Base-by-base conservation (phyloP, 2,113 vertebrate genomes). In the Sturnira hondurensis region DNA sequence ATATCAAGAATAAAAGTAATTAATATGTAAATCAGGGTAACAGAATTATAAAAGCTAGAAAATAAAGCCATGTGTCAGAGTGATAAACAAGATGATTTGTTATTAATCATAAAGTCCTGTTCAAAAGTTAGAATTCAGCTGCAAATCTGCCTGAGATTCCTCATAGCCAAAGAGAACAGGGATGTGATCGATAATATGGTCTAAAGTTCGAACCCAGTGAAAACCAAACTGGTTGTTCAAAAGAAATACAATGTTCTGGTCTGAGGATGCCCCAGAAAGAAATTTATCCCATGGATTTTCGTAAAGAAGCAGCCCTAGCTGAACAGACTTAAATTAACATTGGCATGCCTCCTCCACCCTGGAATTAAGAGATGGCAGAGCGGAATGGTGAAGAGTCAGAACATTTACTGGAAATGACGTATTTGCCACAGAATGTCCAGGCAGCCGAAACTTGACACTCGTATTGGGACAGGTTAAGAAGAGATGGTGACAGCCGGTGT, bases 11-110 rank as follows among this genome's bases (percentile, higher is more conserved):
- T 54, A 81, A 91, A 89, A 73, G 26, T 77, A 89, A 84, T 80
- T 50, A 85, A 50, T 65, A 12, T 88, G 24, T 61, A 93, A 38
- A 47, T 65, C 36, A 88, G 28, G 8, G 2, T 89, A 24, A 91
- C 86, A 84, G 54, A 89, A 86, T 73, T 73, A 9, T 89, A 52
- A 95, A 95, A 36, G 28, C 65, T 52, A 85, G 36, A 77, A 89
- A 94, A 92, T 56, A 76, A 86, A 80, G 19, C 31, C 31, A 33
- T 47, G 4, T 52, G 3, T 89, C 16, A 67, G 45, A 77, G 41
- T 73, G 56, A 77, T 68, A 87, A 83, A 74, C 33, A 94, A 80
- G 73, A 54, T 93, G 20, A 89, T 52, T 67, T 91, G 43, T 73
- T 68, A 38, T 61, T 33, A 88, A 63, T 56, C 36, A 14, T 88